phyloP scores from a whole-genome alignment of 2,797 vertebrate species.

The Sebastes trivittatus region DNA sequence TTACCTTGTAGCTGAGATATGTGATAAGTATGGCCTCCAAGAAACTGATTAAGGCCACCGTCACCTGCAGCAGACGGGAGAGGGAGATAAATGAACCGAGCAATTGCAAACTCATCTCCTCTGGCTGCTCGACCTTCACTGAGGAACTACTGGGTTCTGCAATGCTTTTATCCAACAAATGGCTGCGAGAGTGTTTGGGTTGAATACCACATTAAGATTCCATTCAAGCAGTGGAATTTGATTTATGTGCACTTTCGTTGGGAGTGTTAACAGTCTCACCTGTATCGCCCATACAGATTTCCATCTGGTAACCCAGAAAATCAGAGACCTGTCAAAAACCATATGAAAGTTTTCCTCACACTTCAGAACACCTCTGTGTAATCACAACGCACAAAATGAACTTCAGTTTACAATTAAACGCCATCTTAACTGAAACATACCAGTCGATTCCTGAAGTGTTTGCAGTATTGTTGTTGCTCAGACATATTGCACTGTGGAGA shows the following conservation, averaged over 20 bases:
- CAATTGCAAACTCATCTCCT: conserved; percentile 19
- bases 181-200: neutral
- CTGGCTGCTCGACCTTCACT: conserved; percentile 10
- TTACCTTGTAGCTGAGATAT: conserved; percentile 91
- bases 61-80: conserved; percentile 76
- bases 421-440: conserved; percentile 56
- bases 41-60: conserved; percentile 89
- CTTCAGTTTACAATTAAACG: neutral
- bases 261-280: conserved; percentile 66
- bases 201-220: neutral
- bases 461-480: conserved; percentile 57
- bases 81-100: conserved; percentile 24
- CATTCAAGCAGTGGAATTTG: conserved; percentile 10
- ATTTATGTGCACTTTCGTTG: conserved; percentile 29
- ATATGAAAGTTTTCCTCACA: neutral
- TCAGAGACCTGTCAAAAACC: conserved; percentile 73
- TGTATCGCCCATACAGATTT: conserved; percentile 86
- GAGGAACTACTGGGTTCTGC: neutral
- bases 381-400: neutral
- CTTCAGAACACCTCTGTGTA: neutral
- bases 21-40: conserved; percentile 88
- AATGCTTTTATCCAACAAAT: conserved; percentile 27
- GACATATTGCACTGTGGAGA: conserved; percentile 52
- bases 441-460: conserved; percentile 73
- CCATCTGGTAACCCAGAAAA: conserved; percentile 85